These are phyloP conservation scores for Pardosa pseudoannulata DNA, from an alignment of 2,888 invertebrate species.

Conservation along the genomic window DNA sequence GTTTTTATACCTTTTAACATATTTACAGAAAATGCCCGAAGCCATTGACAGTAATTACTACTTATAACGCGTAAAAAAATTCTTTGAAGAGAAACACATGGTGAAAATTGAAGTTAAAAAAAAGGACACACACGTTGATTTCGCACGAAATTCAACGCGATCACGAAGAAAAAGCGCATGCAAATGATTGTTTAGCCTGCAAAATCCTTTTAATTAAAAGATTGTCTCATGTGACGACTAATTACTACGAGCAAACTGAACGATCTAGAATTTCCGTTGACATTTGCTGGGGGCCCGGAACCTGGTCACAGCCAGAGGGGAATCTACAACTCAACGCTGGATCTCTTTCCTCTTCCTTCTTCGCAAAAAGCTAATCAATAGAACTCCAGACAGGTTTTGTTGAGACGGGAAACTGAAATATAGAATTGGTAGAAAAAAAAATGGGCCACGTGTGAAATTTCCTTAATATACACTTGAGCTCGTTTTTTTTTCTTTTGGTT, in stretches of 20 bases:
- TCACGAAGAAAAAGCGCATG: neutral
- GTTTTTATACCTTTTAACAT: no score
- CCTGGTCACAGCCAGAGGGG: neutral
- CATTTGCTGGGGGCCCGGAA: slow-evolving; percentile 19
- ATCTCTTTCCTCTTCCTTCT: slow-evolving; percentile 9
- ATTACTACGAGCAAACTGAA: neutral
- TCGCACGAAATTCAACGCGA: neutral
- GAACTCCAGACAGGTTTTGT: neutral
- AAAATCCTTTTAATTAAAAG: neutral
- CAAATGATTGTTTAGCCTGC: neutral
- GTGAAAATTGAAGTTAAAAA: neutral
- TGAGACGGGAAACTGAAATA: slow-evolving; percentile 13
- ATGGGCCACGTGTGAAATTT: neutral
- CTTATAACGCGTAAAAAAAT: no score
- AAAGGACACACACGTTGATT: neutral
- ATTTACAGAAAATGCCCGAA: no score
- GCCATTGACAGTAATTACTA: no score
- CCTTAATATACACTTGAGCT: slow-evolving; percentile 15
- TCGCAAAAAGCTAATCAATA: neutral
- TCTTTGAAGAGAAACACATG: no score
- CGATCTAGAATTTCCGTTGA: slow-evolving; percentile 3
- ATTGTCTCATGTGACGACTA: neutral
- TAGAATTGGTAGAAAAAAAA: neutral
- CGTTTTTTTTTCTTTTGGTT: neutral
- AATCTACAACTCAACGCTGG: neutral